Evolutionary conservation across 2,113 vertebrate species (phyloP), one percentile per base, ranked within the genome.

Genomic region (Lathamus discolor): DNA sequence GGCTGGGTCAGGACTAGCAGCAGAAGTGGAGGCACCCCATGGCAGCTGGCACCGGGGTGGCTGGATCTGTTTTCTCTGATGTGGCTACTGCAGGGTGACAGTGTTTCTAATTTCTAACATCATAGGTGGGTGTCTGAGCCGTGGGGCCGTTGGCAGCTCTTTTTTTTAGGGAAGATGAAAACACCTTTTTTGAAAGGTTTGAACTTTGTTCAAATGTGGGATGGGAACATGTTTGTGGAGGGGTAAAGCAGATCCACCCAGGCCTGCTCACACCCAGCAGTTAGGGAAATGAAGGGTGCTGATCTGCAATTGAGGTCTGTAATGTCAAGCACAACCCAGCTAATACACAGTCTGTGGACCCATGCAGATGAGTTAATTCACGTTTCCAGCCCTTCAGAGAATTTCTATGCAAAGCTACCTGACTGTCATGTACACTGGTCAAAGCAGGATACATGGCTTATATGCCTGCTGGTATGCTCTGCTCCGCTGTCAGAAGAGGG

Each of bases 131-230:
- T n/a, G 11, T 68, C 72, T 73, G 72, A 70, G 46, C 72, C 1
- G 0, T 44, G 33, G 33, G 57, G 28, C 27, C 0, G 0, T 10
- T 41, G 29, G 28, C 67, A 86, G 39, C 27, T 27, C 66, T 62
- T 54, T 61, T 61, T 51, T 75, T 46, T 23, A 28, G 11, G 54
- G 18, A 81, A 41, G 31, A 49, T 41, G 39, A 91, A 86, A 88
- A 12, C 19, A 18, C 33, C 39, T 73, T 19, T 27, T 59, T 18
- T n/a, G 28, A 78, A 81, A 63, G 64, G 15, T 24, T 35, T 91
- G 51, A 79, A 16, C 11, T 62, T 55, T 3, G 2, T 74, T 88
- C 55, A 86, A 43, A 11, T 78, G 76, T 91, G 80, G 51, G 46
- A 67, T n/a, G 31, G 33, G 54, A 59, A 75, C 16, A 2, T 67